Conservation (phyloP, 2,888 invertebrate genomes). For the Microctonus aethiopoides region DNA sequence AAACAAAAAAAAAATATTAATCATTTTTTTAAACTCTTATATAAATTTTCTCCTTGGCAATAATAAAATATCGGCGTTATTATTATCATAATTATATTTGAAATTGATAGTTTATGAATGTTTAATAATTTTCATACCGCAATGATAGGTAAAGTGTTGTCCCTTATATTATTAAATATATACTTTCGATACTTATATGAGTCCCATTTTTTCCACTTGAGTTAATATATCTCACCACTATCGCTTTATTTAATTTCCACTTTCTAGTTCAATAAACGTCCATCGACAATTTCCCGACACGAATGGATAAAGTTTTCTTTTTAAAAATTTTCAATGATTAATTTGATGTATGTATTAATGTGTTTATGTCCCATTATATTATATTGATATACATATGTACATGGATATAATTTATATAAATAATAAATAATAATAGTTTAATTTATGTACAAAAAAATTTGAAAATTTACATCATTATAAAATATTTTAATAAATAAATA, state of each 20-base stretch:
- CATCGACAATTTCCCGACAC: neutral
- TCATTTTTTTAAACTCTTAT: too few relatives aligned
- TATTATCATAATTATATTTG: too few relatives aligned
- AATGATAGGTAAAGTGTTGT: neutral
- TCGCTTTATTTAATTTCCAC: conserved; percentile 25
- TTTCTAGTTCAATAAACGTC: conserved; percentile 32
- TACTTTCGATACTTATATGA: conserved; percentile 53
- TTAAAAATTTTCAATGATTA: neutral
- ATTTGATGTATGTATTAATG: neutral
- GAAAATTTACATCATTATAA: neutral
- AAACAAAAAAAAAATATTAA: neutral
- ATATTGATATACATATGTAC: neutral
- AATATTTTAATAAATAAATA: neutral
- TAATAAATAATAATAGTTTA: too few relatives aligned
- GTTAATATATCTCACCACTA: conserved; percentile 7
- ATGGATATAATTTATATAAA: neutral
- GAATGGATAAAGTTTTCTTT: conserved; percentile 7
- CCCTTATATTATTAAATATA: conserved; percentile 37
- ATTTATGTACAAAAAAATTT: neutral
- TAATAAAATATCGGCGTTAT: too few relatives aligned
- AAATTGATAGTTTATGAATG: too few relatives aligned
- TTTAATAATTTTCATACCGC: neutral
- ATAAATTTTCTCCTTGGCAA: too few relatives aligned
- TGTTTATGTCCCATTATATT: neutral
- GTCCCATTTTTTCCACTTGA: conserved; percentile 48